Base-by-base conservation (phyloP, 2,797 vertebrate genomes). In the Chrosomus eos region DNA sequence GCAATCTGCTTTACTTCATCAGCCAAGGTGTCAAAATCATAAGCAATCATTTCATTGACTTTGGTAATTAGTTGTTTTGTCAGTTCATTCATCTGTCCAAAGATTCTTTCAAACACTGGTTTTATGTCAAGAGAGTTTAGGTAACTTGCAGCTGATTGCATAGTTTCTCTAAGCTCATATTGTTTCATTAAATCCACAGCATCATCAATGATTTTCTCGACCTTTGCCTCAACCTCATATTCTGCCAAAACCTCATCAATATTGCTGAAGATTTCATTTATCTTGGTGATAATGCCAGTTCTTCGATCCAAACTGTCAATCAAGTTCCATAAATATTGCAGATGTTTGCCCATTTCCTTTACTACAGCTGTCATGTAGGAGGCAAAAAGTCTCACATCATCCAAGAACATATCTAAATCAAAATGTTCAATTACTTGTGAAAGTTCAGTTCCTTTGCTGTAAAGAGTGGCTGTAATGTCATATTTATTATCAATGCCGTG, bases 11-110 rank as follows among this genome's bases (percentile, higher is more conserved):
- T 97, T 89, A 94, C 84, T 83, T 96, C 90, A 88, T 92, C 90
- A 48, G 96, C 91, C 91, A 97, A 95, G 70, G 92, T 91, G 68
- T 97, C 93, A 89, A 97, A 98, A 91, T 98, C 94, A 90, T 96
- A 93, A 72, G 95, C 92, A 81, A 97, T 92, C 85, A 96, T 89
- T 80, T 93, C 93, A 91, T 95, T 93, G 87, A 96, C 96, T 93
- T 97, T 94, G 18, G 90, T 89, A 89, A 95, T 93, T 18, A 98
- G 88, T 83, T 95, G 91, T 85, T 95, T 91, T 64, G 96, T 72
- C 86, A 95, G 81, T 75, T 93, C 89, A 89, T 96, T 93, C 85
- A 95, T 77, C 78, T 95, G 93, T 67, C 81, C 60, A 87, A 92
- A 77, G 40, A 92, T 71, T 91, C 92, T 95, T 89, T 94, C 92